Evolutionary conservation across 1,140 invertebrate species (phyloP).

Genomic region (Parasteatoda tepidariorum): DNA sequence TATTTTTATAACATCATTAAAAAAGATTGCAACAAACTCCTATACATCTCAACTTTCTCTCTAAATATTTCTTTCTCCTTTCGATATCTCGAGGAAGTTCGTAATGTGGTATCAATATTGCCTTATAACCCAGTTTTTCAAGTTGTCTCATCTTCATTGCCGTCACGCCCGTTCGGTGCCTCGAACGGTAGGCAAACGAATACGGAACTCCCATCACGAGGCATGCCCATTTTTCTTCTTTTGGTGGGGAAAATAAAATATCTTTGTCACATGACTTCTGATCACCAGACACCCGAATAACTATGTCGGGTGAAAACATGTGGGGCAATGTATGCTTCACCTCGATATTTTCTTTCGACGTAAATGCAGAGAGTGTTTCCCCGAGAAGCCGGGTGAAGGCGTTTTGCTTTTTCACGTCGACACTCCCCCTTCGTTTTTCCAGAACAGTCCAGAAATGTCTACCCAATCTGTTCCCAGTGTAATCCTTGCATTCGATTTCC

Average conservation of each 20-base stretch:
- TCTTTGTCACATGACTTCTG: background rate
- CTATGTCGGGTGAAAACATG: slow-evolving; percentile 5
- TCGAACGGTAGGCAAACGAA: slow-evolving; percentile 5
- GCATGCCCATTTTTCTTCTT: background rate
- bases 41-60: too few species aligned
- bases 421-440: background rate
- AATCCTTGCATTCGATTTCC: slow-evolving; percentile 30
- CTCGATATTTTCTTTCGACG: slow-evolving; percentile 1
- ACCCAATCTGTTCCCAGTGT: background rate
- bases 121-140: slow-evolving; percentile 26
- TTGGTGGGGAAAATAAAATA: background rate
- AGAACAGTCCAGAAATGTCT: background rate
- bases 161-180: background rate
- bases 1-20: too few species aligned
- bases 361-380: background rate
- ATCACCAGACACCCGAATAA: background rate
- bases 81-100: background rate
- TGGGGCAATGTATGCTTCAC: slow-evolving; percentile 21
- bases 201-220: background rate
- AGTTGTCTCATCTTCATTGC: slow-evolving; percentile 28
- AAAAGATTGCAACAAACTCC: too few species aligned
- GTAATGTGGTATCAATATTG: background rate
- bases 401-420: background rate
- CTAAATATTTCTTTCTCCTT: background rate
- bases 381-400: background rate